Percentiles rank a stretch among this genome's conserved stretches.
These are phyloP conservation scores for Setophaga petechia DNA, from an alignment of 2,113 vertebrate species.

Conservation along the genomic window DNA sequence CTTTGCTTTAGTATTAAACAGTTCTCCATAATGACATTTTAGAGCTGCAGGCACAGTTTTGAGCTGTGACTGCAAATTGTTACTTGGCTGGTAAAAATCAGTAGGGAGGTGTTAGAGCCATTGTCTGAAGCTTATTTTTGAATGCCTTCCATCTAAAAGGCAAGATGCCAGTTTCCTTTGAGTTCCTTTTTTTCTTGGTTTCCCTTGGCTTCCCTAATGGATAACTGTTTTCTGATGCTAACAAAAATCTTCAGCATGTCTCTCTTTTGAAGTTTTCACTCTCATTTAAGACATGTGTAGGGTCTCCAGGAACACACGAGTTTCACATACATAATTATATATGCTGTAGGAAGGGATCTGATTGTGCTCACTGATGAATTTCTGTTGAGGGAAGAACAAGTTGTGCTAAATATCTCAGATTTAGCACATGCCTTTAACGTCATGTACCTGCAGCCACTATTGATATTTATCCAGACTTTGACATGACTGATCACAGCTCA, in stretches of 20 bases:
- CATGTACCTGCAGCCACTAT: background rate
- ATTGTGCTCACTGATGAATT: background rate
- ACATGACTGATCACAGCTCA: background rate
- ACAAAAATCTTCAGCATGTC: background rate
- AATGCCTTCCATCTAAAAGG: conserved; percentile 10
- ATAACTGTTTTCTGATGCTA: background rate
- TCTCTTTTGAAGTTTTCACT: conserved; percentile 1
- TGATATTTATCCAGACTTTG: background rate
- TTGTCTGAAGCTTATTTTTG: conserved; percentile 41
- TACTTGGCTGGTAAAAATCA: conserved; percentile 45
- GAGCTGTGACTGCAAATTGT: conserved; percentile 38
- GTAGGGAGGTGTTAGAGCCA: conserved; percentile 19
- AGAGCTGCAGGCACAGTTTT: conserved; percentile 21
- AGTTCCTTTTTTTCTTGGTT: conserved; percentile 12
- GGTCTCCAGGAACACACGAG: rapidly evolving
- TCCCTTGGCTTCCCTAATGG: background rate
- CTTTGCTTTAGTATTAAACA: conserved; percentile 28
- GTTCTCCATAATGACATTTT: conserved; percentile 16
- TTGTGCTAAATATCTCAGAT: background rate
- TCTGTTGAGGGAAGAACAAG: background rate
- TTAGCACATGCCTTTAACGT: background rate
- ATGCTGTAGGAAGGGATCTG: background rate
- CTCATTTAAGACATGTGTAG: background rate
- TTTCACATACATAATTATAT: background rate
- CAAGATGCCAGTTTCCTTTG: background rate